These are phyloP conservation scores for Dexiosoma caninum DNA, from an alignment of 2,888 invertebrate species.

Conservation along the genomic window DNA sequence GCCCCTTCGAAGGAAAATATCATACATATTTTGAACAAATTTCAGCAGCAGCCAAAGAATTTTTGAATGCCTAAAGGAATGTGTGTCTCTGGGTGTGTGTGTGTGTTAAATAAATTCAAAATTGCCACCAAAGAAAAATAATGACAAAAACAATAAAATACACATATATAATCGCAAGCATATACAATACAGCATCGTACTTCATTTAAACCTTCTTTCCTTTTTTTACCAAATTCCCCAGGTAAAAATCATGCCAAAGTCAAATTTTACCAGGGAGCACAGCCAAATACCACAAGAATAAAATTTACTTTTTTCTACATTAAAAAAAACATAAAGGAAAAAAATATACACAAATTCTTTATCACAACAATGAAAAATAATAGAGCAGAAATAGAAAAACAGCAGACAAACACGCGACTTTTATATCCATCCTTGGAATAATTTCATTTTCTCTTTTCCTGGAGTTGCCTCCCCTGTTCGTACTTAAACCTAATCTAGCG, in stretches of 20 bases:
- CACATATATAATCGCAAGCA: no score
- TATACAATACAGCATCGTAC: slow-evolving; percentile 8
- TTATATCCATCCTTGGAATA: slow-evolving; percentile 9
- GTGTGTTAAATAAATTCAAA: slow-evolving; percentile 20
- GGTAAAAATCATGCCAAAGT: slow-evolving; percentile 36
- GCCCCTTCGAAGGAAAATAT: neutral
- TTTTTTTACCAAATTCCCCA: slow-evolving; percentile 29
- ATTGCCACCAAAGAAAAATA: slow-evolving; percentile 18
- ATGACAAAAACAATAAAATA: slow-evolving; percentile 27
- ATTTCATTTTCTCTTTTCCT: neutral
- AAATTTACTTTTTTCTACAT: slow-evolving; percentile 30
- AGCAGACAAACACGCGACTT: slow-evolving; percentile 58
- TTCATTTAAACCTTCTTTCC: neutral
- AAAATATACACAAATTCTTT: slow-evolving; percentile 23
- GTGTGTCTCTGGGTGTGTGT: neutral
- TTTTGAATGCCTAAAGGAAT: neutral
- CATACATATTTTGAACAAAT: neutral
- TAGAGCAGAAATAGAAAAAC: slow-evolving; percentile 40
- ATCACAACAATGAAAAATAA: slow-evolving; percentile 28
- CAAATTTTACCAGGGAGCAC: neutral
- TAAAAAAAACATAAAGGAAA: neutral
- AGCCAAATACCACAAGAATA: slow-evolving; percentile 13
- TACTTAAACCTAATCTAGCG: slow-evolving; percentile 49
- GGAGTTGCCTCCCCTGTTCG: slow-evolving; percentile 12
- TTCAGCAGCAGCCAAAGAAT: slow-evolving; percentile 15